Base-by-base conservation (phyloP, 1,140 invertebrate genomes). In the Apis cerana region DNA sequence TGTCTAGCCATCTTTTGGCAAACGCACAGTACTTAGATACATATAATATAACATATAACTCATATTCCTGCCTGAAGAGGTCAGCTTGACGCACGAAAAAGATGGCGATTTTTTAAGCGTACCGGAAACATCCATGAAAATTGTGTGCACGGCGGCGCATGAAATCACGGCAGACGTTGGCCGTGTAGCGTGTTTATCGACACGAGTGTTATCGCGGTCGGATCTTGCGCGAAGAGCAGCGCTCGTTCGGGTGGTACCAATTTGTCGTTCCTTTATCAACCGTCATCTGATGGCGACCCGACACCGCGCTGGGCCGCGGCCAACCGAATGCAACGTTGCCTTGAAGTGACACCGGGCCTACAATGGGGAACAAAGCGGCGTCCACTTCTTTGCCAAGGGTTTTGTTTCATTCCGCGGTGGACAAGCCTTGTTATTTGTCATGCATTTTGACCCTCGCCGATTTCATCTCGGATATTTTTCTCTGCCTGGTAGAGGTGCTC, bases 251-350 rank as follows among this genome's bases (percentile, higher is more conserved):
- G 92, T 92, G 92, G 92, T 93, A 93, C 90, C 92, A 92, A 93
- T 93, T 93, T 93, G 91, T 93, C 92, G 88, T 90, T 83, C 76
- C 91, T 92, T 93, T 93, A 93, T 93, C 92, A 90, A 89, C 85
- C 92, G 90, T 93, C 91, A 93, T 93, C 92, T 93, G 91, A 92
- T 92, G 91, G 92, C 90, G 92, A 93, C 88, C 92, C 92, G 91
- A 93, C 92, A 93, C 92, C 92, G 85, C 81, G 82, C 33, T 43
- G 33, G 33, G 80, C 58, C 48, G 12, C 79, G 75, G 87, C 33
- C 33, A 86, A 87, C 87, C 89, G 90, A 91, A 92, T 91, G 87
- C 82, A 89, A 86, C 80, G 89, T 89, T 93, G 91, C 91, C 89
- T 91, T 91, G 89, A 92, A 93, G 91, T 92, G 92, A 93, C 92